Evolutionary conservation across 2,113 vertebrate species (phyloP), one percentile per base, ranked within the genome.

Genomic region (Apeltes quadracus): DNA sequence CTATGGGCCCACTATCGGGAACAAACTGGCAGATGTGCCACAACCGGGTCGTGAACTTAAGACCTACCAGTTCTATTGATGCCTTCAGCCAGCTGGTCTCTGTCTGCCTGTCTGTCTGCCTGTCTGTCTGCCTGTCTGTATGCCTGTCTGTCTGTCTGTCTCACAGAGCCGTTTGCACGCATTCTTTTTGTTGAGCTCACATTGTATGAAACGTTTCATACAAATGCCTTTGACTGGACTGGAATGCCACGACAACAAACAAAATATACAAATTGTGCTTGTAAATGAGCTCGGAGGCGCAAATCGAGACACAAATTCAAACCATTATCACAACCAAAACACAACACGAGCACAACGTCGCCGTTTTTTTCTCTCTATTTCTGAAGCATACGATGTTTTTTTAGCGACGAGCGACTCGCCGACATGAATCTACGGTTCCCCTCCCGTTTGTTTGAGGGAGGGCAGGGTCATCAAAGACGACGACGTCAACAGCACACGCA

Each of bases 401-500:
- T 55, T 62, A 10, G 41, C 22, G 29, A 6, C 29, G 10, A 56
- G n/a, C 18, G 25, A n/a, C 11, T 29, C 39, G 6, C 51, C 38
- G 61, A 55, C 55, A 55, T 32, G 15, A 41, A 62, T 20, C 38
- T 20, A 29, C 59, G 20, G 36, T 41, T 43, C 23, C 25, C 41
- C 2, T 29, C 29, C 41, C 2, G 4, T 58, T 53, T 68, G 34
- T 72, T 15, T 51, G 36, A 69, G 54, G 25, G 43, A 43, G 27
- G 36, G 20, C 44, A 4, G 11, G 43, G 46, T 67, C 41, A 71
- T 75, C 58, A 44, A 41, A 23, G 53, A 58, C 61, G 54, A 25
- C 20, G 1, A 55, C 32, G 6, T 62, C 69, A 39, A 63, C 61
- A 59, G 13, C 23, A 32, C 29, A 11, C 53, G 61, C 56, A 61